Evolutionary conservation across 35 echinoderm and acorn worm species (phyloP).

Genomic region (Hemicentrotus pulcherrimus): DNA sequence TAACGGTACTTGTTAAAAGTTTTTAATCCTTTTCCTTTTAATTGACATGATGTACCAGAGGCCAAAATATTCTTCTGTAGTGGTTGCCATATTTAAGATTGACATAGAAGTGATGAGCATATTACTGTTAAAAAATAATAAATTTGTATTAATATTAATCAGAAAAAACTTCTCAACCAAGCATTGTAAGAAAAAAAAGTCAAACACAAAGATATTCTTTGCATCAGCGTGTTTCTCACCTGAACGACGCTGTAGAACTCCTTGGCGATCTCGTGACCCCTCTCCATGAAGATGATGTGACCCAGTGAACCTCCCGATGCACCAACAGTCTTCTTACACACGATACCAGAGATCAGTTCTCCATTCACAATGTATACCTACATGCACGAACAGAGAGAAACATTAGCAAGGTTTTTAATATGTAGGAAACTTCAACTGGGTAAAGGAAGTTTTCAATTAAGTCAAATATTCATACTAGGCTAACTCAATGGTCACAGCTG

Average conservation of each 20-base stretch:
- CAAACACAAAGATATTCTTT: neutral
- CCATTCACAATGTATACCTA: conserved; percentile 98
- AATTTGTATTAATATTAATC: no score
- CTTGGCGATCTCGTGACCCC: conserved; percentile 85
- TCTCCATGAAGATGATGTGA: conserved; percentile 96
- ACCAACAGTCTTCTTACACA: conserved; percentile 98
- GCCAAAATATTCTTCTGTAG: no score
- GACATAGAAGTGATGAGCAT: no score
- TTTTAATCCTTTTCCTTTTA: no score
- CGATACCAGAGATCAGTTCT: conserved; percentile 88
- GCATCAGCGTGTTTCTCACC: neutral
- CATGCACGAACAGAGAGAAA: neutral
- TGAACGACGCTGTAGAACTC: conserved; percentile 82
- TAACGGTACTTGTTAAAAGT: no score
- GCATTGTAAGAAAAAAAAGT: neutral
- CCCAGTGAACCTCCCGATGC: conserved; percentile 89
- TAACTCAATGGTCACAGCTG: no score
- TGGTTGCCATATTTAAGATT: no score
- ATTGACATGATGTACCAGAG: no score
- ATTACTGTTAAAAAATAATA: no score
- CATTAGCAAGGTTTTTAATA: neutral
- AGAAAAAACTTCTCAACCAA: neutral
- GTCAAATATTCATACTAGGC: no score
- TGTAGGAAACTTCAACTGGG: neutral
- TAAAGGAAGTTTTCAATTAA: neutral